Evolutionary conservation across 2,888 invertebrate genomes (phyloP), one percentile per base, ranked within the genome.

Genomic region (Meganola albula): DNA sequence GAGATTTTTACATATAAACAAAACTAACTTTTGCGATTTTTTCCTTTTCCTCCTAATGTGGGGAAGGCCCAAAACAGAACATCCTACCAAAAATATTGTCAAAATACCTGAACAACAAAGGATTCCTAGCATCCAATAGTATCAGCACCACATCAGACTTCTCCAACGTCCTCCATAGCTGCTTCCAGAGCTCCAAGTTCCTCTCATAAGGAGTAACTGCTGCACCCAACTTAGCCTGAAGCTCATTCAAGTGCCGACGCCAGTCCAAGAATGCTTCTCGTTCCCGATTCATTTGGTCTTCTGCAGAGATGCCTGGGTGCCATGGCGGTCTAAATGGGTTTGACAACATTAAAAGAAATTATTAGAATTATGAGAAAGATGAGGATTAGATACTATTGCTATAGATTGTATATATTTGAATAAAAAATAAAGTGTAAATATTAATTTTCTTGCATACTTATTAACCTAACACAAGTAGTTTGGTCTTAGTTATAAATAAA

Each of bases 131-230:
- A 88, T 99, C 99, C 8, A 99, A 93, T 43, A 99, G 95, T 74
- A 99, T 95, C 8, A 97, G 90, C 9, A 98, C 88, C 0, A 98
- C 90, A 79, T 98, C 96, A 65, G 97, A 96, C 53, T 95, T 90
- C 73, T 99, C 99, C n/a, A 99, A 90, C 0, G 99, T 99, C 53
- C 99, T 89, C 99, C 99, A 99, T 16, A 99, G 73, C 70, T 99
- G 99, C 27, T 98, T 90, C 99, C 99, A 99, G 56, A 99, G 95
- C 69, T 99, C 98, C 10, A 99, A 74, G 78, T 99, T 99, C 62
- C 96, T 94, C 65, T 99, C 99, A 75, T 97, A 99, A 0, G 99
- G 99, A 0, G 99, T 99, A 44, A 99, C 77, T 0, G 94, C 87
- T 2, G 98, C 86, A 0, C 91, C 92, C 24, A 97, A 91, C 9